phyloP scores from a whole-genome alignment of 1,140 invertebrate species.

The Notospermus geniculatus region DNA sequence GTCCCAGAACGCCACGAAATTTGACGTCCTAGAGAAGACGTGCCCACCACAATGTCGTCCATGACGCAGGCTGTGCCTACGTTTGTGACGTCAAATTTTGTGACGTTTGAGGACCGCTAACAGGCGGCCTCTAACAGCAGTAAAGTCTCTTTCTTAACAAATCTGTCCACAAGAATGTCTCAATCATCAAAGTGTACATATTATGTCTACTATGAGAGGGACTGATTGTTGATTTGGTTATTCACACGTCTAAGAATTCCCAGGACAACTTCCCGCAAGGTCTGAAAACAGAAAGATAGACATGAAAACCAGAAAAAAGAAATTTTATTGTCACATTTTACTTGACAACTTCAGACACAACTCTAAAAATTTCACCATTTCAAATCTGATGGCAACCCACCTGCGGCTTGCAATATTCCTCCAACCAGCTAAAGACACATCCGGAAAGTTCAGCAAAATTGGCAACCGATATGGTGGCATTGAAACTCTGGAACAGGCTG shows the following conservation, averaged over 20 bases:
- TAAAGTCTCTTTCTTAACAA: no score
- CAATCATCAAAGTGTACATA: no score
- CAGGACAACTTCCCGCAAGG: conserved; percentile 76
- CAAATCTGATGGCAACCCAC: conserved; percentile 31
- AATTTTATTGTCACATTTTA: background rate
- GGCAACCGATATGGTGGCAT: conserved; percentile 78
- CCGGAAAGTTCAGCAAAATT: conserved; percentile 91
- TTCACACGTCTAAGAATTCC: conserved; percentile 73
- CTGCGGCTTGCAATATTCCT: conserved; percentile 96
- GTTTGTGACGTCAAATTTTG: no score
- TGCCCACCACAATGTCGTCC: no score
- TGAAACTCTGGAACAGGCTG: conserved; percentile 85
- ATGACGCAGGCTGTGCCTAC: no score
- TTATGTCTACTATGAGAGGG: conserved; percentile 21
- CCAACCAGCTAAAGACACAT: conserved; percentile 92
- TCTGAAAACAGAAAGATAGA: conserved; percentile 59
- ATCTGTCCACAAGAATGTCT: no score
- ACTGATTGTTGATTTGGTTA: conserved; percentile 56
- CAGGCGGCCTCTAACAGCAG: no score
- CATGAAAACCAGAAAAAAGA: conserved; percentile 4
- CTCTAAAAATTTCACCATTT: background rate
- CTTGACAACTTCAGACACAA: background rate
- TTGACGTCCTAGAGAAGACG: no score
- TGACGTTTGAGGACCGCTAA: no score
- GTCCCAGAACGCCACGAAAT: no score